Evolutionary conservation across 2,888 invertebrate genomes (phyloP).

Genomic region (Chloroclystis v-ata): DNA sequence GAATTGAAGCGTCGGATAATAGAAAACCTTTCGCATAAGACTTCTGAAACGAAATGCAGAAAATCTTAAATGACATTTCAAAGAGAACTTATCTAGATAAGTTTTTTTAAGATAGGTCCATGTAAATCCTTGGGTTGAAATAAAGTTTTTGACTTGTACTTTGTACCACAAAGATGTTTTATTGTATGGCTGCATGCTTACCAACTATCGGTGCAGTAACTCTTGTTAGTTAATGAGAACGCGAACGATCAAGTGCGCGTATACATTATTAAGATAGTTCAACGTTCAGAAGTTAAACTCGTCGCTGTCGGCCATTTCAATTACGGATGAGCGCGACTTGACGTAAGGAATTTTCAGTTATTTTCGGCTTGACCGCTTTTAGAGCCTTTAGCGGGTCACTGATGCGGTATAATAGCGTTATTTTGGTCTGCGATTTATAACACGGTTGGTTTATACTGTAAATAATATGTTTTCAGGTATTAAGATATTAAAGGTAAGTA

Average conservation of each 20-base stretch:
- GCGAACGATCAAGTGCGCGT: constrained; percentile 16
- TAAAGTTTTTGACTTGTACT: no score
- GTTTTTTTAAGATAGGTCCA: no score
- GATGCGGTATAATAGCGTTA: constrained; percentile 36
- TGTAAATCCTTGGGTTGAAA: no score
- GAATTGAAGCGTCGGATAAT: not conserved
- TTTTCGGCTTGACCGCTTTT: constrained; percentile 49
- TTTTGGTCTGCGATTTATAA: constrained; percentile 28
- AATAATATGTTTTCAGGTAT: not conserved
- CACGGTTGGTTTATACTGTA: constrained; percentile 18
- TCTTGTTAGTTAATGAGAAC: not conserved
- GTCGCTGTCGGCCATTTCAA: constrained; percentile 40
- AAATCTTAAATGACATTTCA: no score
- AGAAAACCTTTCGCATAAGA: not conserved
- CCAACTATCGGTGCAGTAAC: no score
- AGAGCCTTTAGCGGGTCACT: constrained; percentile 42
- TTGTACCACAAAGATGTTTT: no score
- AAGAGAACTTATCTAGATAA: no score
- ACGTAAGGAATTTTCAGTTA: constrained; percentile 50
- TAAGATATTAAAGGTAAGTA: no score
- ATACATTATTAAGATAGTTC: constrained; percentile 18
- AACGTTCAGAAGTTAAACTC: constrained; percentile 13
- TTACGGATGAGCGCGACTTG: constrained; percentile 46
- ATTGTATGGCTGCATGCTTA: no score
- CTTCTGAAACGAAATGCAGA: no score